Percentiles rank a stretch among this genome's conserved stretches.
Conservation (phyloP, 1,140 invertebrate genomes). For the Drosophila kepulauana region DNA sequence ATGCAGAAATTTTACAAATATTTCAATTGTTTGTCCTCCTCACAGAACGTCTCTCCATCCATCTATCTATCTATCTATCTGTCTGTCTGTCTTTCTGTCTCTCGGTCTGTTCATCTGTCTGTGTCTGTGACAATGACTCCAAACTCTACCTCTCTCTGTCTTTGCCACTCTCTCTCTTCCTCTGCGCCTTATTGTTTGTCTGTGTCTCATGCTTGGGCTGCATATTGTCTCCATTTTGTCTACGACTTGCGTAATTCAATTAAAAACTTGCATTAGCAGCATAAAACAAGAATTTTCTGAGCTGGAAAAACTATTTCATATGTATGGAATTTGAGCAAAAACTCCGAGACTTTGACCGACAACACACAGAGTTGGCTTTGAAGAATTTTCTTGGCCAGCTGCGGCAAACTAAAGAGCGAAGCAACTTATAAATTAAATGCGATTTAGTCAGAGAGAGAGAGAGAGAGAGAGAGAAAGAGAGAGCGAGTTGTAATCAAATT, state of each 20-base stretch:
- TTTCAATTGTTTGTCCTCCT: conserved; percentile 2
- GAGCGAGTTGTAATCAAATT: background rate
- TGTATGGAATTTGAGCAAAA: conserved; percentile 14
- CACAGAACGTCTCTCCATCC: too few relatives aligned
- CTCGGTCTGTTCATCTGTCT: background rate
- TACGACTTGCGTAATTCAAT: conserved; percentile 46
- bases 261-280: conserved; percentile 55
- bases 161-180: background rate
- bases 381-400: conserved; percentile 15
- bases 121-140: background rate
- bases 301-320: conserved; percentile 39
- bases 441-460: conserved; percentile 7
- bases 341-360: background rate
- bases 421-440: conserved; percentile 24
- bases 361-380: background rate
- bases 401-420: background rate
- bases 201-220: background rate
- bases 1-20: conserved; percentile 30
- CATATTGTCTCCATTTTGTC: conserved; percentile 28
- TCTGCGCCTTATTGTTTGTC: background rate
- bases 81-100: background rate
- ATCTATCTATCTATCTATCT: background rate
- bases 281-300: conserved; percentile 42
- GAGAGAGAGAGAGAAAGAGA: background rate
- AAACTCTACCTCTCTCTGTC: background rate